phyloP scores from a whole-genome alignment of 1,140 invertebrate species.

The Euwallacea fornicatus region DNA sequence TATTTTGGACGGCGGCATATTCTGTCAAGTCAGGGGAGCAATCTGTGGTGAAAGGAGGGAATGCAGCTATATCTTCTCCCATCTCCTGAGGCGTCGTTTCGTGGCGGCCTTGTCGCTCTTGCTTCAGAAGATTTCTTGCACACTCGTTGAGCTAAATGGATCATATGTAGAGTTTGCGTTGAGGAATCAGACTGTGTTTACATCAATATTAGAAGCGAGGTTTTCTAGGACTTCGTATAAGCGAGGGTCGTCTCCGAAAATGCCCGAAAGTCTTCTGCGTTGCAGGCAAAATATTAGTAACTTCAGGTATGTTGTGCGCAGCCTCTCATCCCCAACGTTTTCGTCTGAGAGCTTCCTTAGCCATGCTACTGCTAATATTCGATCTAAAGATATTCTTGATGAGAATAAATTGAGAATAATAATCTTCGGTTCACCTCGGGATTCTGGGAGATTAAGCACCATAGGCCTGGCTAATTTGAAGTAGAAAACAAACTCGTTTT shows the following conservation, averaged over 20 bases:
- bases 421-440: conserved; percentile 44
- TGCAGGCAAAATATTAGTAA: conserved; percentile 52
- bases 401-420: neutral
- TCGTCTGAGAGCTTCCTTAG: conserved; percentile 50
- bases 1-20: conserved; percentile 52
- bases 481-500: conserved; percentile 52
- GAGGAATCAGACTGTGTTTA: conserved; percentile 22
- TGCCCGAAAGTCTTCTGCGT: conserved; percentile 46
- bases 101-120: conserved; percentile 42
- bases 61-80: conserved; percentile 40
- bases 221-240: conserved; percentile 42
- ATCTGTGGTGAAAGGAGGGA: conserved; percentile 46
- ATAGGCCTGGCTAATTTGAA: conserved; percentile 51
- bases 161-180: neutral
- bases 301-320: conserved; percentile 51
- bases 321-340: conserved; percentile 37
- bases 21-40: conserved; percentile 49
- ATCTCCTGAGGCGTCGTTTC: conserved; percentile 34
- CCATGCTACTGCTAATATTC: conserved; percentile 51
- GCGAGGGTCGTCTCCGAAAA: conserved; percentile 49
- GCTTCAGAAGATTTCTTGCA: conserved; percentile 45
- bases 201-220: conserved; percentile 47
- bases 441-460: conserved; percentile 48
- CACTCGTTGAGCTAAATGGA: conserved; percentile 44
- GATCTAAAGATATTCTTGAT: conserved; percentile 43